Conservation (phyloP, 1,140 invertebrate genomes). For the Drosophila ogumai region DNA sequence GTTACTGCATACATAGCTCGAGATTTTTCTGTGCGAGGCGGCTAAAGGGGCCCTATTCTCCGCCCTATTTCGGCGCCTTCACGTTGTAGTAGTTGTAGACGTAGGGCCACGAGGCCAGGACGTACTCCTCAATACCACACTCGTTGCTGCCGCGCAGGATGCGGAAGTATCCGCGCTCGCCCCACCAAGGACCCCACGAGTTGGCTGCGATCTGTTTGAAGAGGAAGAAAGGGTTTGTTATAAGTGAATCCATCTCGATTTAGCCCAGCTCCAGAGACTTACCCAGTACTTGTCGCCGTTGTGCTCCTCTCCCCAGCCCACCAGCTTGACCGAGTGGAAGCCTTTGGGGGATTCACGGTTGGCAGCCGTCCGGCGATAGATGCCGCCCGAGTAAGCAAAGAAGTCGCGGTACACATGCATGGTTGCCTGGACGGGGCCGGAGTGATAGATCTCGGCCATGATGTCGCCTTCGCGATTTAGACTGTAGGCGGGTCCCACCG, state of each 20-base stretch:
- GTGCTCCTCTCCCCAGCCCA: slow-evolving; percentile 95
- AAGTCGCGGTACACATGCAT: slow-evolving; percentile 96
- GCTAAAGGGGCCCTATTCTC: slow-evolving; percentile 5
- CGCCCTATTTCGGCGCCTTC: slow-evolving; percentile 44
- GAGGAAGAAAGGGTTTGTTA: slow-evolving; percentile 8
- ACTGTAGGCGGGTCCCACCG: slow-evolving; percentile 93
- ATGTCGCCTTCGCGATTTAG: slow-evolving; percentile 92
- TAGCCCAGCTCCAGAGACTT: slow-evolving; percentile 75
- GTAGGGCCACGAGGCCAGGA: slow-evolving; percentile 91
- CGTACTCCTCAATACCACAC: slow-evolving; percentile 94
- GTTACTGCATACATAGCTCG: slow-evolving; percentile 54
- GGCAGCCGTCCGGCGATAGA: slow-evolving; percentile 90
- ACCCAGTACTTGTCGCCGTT: slow-evolving; percentile 94
- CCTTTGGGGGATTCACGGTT: slow-evolving; percentile 87
- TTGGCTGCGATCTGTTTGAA: slow-evolving; percentile 91
- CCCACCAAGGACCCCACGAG: slow-evolving; percentile 96
- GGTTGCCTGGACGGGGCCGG: slow-evolving; percentile 97
- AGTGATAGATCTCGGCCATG: slow-evolving; percentile 95
- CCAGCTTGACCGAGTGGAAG: slow-evolving; percentile 95
- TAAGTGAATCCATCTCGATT: too few relatives aligned
- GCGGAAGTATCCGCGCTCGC: slow-evolving; percentile 94
- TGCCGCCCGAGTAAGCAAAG: slow-evolving; percentile 93
- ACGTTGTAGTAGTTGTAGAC: slow-evolving; percentile 85
- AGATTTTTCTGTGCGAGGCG: slow-evolving; percentile 58
- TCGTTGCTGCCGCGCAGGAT: slow-evolving; percentile 93